Percentiles rank a stretch among this genome's conserved stretches.
Conservation (phyloP, 2,888 invertebrate genomes). For the Drosophila quinaria region DNA sequence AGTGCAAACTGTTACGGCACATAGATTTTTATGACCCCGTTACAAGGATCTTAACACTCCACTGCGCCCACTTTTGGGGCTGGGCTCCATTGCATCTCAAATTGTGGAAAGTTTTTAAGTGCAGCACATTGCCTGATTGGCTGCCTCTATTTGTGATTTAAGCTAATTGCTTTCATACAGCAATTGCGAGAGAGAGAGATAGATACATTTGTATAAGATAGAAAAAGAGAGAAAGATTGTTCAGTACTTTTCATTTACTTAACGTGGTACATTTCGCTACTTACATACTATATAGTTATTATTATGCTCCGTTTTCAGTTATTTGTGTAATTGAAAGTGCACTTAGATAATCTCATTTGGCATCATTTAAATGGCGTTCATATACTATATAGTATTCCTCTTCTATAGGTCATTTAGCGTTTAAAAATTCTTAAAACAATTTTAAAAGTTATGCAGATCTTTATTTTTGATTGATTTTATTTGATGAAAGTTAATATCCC, state of each 20-base stretch:
- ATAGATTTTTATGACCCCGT: conserved; percentile 61
- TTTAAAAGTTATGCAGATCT: neutral
- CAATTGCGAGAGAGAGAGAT: conserved; percentile 1
- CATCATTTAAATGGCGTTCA: neutral
- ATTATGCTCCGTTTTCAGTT: neutral
- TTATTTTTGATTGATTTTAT: too few species aligned
- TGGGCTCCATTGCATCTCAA: conserved; percentile 55
- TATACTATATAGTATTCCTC: too few species aligned
- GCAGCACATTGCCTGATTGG: conserved; percentile 72
- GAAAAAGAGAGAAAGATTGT: neutral
- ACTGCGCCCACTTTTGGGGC: conserved; percentile 10
- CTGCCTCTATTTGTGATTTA: conserved; percentile 65
- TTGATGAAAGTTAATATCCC: neutral
- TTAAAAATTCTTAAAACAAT: neutral
- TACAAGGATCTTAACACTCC: conserved; percentile 44
- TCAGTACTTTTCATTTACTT: conserved; percentile 22
- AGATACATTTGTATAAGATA: too few species aligned
- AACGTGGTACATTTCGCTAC: neutral
- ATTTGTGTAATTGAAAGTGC: neutral
- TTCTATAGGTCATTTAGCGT: neutral
- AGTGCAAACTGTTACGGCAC: conserved; percentile 61
- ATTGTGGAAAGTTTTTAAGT: conserved; percentile 72
- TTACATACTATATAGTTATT: neutral
- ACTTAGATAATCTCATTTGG: neutral
- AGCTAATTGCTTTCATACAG: conserved; percentile 64